Evolutionary conservation across 23 tunicate genomes (phyloP), one percentile per base, ranked within the genome.

Genomic region (Clavelina lepadiformis): DNA sequence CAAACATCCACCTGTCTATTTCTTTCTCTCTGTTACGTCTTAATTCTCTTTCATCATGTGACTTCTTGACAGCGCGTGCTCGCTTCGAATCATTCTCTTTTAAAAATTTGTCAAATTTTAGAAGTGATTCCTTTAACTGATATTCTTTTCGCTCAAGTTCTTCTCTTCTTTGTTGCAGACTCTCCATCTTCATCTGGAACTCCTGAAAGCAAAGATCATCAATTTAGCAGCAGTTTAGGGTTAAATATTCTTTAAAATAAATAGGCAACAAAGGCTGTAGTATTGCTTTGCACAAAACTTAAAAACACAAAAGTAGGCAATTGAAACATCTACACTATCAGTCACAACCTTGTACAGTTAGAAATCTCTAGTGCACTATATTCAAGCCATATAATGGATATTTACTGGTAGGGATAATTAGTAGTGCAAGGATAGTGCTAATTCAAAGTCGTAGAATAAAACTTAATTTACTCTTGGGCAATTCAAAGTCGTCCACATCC

Each of bases 161-260:
- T 51, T 91, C 92, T 59, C 91, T 54, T 20, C 98, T 36, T 77
- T 91, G 98, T 74, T 91, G 92, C 44, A 91, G 51, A 60, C 98
- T 91, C 67, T 91, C 98, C 98, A 91, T 91, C 36, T 83, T 82
- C 98, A 91, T 91, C 65, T 91, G 93, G 45, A 82, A 91, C 46
- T 91, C 98, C 91, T 83, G 71, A n/a, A 46, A 54, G 24, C 25
- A 7, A 41, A 41, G 11, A 11, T 15, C 11, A 11, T 15, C 11
- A 11, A 41, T 41, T 41, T 41, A 11, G 15, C 11, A 41, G 11
- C 15, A 41, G 49, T 41, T 41, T n/a, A n/a, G n/a, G n/a, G n/a
- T n/a, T n/a, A n/a, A n/a, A n/a, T n/a, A n/a, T n/a, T n/a, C n/a
- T n/a, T n/a, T n/a, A n/a, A n/a, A n/a, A n/a, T n/a, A n/a, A n/a